Evolutionary conservation across 2,888 invertebrate genomes (phyloP).

Genomic region (Automeris io): DNA sequence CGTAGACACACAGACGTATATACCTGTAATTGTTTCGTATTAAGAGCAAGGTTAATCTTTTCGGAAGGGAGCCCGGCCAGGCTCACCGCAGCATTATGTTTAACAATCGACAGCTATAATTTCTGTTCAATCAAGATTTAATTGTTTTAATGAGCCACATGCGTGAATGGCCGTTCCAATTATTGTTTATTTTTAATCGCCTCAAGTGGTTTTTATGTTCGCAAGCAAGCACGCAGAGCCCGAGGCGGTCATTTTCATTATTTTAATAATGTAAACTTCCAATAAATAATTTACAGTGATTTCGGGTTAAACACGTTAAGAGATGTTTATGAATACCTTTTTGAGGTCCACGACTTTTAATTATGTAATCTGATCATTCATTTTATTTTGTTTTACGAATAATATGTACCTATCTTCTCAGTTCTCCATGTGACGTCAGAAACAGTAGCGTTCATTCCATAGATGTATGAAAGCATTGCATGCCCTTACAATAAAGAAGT

Average conservation of each 20-base stretch:
- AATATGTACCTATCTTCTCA: neutral
- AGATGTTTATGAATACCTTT: constrained; percentile 68
- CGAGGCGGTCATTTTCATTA: constrained; percentile 74
- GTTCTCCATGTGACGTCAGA: too few species aligned
- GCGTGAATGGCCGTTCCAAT: constrained; percentile 77
- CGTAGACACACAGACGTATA: constrained; percentile 58
- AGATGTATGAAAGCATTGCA: too few species aligned
- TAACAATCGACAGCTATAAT: constrained; percentile 77
- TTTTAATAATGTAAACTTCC: constrained; percentile 77
- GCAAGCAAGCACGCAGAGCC: constrained; percentile 72
- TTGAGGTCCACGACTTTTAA: constrained; percentile 49
- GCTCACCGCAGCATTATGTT: constrained; percentile 71
- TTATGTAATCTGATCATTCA: constrained; percentile 59
- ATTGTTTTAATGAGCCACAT: constrained; percentile 77
- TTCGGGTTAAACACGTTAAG: constrained; percentile 75
- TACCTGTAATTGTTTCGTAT: constrained; percentile 77
- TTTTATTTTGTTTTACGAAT: constrained; percentile 35
- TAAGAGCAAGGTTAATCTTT: constrained; percentile 76
- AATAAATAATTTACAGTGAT: constrained; percentile 76
- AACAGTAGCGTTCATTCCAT: too few species aligned
- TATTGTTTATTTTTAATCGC: constrained; percentile 78
- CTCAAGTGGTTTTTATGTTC: constrained; percentile 74
- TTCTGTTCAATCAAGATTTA: constrained; percentile 78
- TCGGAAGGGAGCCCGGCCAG: constrained; percentile 68
- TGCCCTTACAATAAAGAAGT: too few species aligned